A percentile compares a stretch with the other conserved stretches of the same genome.
Evolutionary conservation across 2,888 invertebrate species (phyloP).

Genomic region (Chydorus sphaericus): DNA sequence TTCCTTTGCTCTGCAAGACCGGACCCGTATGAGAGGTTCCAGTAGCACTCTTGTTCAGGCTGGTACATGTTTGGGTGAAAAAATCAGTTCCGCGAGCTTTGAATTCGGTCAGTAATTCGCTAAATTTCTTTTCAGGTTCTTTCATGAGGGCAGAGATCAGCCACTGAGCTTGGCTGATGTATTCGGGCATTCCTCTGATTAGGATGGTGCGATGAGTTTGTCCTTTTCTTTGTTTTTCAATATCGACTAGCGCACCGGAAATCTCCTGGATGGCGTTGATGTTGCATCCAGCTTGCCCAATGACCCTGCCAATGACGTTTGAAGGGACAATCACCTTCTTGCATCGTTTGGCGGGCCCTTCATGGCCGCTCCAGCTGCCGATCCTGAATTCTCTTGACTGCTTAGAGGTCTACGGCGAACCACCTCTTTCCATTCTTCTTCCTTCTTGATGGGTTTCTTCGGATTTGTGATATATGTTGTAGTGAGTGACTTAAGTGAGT

Average conservation of each 20-base stretch:
- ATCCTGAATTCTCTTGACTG: not conserved
- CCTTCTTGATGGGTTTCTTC: conserved; percentile 49
- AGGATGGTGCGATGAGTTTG: conserved; percentile 89
- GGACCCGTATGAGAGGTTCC: conserved; percentile 17
- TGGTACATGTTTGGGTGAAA: not conserved
- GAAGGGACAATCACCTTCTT: conserved; percentile 93
- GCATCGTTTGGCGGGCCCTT: conserved; percentile 23
- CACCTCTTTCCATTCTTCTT: conserved; percentile 96
- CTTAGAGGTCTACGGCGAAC: conserved; percentile 30
- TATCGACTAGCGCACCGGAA: conserved; percentile 95
- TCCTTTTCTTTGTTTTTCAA: conserved; percentile 74
- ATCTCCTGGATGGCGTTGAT: conserved; percentile 94
- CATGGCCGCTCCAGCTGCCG: not conserved
- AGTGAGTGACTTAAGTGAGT: conserved; percentile 15
- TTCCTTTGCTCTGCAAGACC: conserved; percentile 30
- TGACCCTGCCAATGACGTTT: conserved; percentile 89
- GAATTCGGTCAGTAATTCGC: conserved; percentile 59
- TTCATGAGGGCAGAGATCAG: conserved; percentile 83
- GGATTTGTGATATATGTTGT: conserved; percentile 34
- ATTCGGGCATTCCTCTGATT: conserved; percentile 83
- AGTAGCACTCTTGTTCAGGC: not conserved
- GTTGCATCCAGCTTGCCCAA: conserved; percentile 92
- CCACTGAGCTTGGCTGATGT: conserved; percentile 78
- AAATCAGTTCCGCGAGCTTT: conserved; percentile 16
- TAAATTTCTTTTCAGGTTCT: conserved; percentile 85